Evolutionary conservation across 1,140 invertebrate species (phyloP).

Genomic region (Calephelis virginiensis): DNA sequence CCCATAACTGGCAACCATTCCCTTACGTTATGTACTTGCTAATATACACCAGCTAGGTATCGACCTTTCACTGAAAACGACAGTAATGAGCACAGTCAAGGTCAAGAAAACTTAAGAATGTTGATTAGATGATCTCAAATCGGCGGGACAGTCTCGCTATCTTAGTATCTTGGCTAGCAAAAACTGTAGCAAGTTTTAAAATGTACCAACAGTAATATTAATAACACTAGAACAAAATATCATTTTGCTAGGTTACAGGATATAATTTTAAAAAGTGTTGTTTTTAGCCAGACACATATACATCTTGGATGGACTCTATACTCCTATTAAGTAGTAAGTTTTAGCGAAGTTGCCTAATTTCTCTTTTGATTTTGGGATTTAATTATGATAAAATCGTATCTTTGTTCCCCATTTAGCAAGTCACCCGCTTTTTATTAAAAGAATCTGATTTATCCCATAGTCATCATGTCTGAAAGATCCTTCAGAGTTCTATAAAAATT

Average conservation of each 20-base stretch:
- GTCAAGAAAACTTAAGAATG: slow-evolving; percentile 8
- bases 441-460: too few relatives aligned
- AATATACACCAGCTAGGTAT: slow-evolving; percentile 11
- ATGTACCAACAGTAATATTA: too few relatives aligned
- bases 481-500: background rate
- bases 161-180: background rate
- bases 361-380: too few relatives aligned
- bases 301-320: too few relatives aligned
- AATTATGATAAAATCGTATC: too few relatives aligned
- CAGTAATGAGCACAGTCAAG: background rate
- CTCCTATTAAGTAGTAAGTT: too few relatives aligned
- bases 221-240: too few relatives aligned
- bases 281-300: too few relatives aligned
- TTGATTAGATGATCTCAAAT: slow-evolving; percentile 2
- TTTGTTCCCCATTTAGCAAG: background rate
- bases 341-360: too few relatives aligned
- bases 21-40: slow-evolving; percentile 9
- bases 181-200: too few relatives aligned
- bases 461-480: background rate
- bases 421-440: background rate
- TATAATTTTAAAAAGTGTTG: too few relatives aligned
- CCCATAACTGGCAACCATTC: slow-evolving; percentile 12
- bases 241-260: too few relatives aligned
- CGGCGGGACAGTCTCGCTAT: slow-evolving; percentile 4
- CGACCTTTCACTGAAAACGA: background rate